Evolutionary conservation across 2,888 invertebrate genomes (phyloP).

Genomic region (Drosophila limbata): DNA sequence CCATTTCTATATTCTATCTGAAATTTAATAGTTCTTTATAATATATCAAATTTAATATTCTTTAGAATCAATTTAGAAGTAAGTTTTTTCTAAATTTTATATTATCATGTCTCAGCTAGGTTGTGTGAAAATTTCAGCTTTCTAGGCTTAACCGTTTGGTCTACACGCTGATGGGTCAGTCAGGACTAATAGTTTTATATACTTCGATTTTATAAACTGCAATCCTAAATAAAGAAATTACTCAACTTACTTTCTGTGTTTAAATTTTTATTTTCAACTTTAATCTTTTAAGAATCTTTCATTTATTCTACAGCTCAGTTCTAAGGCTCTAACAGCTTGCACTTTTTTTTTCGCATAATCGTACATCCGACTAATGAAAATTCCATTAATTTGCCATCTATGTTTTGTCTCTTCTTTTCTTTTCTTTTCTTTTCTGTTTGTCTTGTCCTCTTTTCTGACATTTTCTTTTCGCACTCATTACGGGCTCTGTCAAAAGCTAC

Average conservation of each 20-base stretch:
- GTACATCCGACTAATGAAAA: conserved; percentile 41
- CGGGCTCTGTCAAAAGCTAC: conserved; percentile 45
- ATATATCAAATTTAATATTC: no score
- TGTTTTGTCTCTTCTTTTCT: conserved; percentile 5
- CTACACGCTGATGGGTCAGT: no score
- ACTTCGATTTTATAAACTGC: neutral
- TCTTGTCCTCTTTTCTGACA: conserved; percentile 1
- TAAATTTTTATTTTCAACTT: neutral
- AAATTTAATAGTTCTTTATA: no score
- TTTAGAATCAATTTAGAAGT: no score
- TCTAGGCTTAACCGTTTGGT: no score
- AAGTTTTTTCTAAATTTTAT: no score
- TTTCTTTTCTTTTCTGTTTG: neutral
- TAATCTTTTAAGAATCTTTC: neutral
- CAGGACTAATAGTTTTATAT: no score
- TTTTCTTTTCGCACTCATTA: conserved; percentile 24
- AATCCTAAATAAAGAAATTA: fast-evolving
- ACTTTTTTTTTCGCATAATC: neutral
- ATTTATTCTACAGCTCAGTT: neutral
- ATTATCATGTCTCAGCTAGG: no score
- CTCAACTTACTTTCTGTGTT: neutral
- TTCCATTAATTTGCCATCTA: conserved; percentile 29
- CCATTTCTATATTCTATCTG: no score
- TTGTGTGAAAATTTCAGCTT: no score
- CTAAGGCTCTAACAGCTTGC: neutral